phyloP scores from a whole-genome alignment of 2,888 invertebrate genomes.

The Plagiodera versicolora region DNA sequence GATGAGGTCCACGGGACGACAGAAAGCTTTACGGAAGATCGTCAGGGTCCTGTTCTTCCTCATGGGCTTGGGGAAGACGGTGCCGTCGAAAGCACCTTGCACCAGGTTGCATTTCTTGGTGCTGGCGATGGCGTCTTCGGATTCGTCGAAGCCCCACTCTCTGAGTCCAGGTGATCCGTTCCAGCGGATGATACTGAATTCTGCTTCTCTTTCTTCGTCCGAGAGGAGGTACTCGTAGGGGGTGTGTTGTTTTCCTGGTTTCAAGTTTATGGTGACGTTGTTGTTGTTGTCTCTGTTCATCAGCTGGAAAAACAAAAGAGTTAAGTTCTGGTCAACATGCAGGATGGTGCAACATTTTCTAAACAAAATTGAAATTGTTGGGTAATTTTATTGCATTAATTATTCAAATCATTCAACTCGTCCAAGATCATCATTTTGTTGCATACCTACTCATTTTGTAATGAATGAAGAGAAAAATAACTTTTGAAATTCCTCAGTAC shows the following conservation, averaged over 20 bases:
- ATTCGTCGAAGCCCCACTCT: constrained; percentile 66
- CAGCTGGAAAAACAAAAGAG: constrained; percentile 55
- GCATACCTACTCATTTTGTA: no score
- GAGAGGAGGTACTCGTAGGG: constrained; percentile 35
- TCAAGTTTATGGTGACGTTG: constrained; percentile 59
- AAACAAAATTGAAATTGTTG: no score
- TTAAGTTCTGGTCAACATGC: not conserved
- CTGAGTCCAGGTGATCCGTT: constrained; percentile 68
- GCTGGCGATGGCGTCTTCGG: constrained; percentile 49
- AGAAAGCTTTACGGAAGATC: constrained; percentile 75
- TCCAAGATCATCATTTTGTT: no score
- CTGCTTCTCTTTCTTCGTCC: constrained; percentile 43
- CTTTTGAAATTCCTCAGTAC: no score
- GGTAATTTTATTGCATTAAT: no score
- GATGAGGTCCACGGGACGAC: constrained; percentile 66
- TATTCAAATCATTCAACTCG: no score
- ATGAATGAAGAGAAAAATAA: no score
- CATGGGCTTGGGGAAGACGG: constrained; percentile 67
- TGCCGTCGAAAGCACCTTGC: constrained; percentile 71
- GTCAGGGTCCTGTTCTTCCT: constrained; percentile 59
- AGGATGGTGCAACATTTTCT: no score
- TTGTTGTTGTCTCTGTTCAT: constrained; percentile 63
- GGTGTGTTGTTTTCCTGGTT: constrained; percentile 38
- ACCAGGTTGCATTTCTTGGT: constrained; percentile 66
- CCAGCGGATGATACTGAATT: constrained; percentile 63